Evolutionary conservation across 1,140 invertebrate genomes (phyloP).

Genomic region (Drosophila gunungcola): DNA sequence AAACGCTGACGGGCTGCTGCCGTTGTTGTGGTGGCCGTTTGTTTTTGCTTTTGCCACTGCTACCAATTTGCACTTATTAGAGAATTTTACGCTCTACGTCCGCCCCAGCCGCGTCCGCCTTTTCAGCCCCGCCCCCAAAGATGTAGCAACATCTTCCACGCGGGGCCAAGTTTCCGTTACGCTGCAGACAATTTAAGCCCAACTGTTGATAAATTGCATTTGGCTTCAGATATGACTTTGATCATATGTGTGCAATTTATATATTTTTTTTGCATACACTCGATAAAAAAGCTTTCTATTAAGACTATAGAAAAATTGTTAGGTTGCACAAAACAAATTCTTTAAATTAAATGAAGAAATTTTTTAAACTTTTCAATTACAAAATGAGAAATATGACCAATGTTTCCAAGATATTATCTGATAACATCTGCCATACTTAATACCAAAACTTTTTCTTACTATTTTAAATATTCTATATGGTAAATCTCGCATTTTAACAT

Average conservation of each 20-base stretch:
- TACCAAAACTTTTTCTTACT: too few species aligned
- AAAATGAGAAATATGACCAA: too few species aligned
- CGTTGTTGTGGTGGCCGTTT: constrained; percentile 1
- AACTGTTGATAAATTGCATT: constrained; percentile 82
- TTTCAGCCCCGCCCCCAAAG: neutral
- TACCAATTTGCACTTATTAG: constrained; percentile 77
- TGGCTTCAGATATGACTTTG: constrained; percentile 65
- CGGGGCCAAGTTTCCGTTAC: constrained; percentile 67
- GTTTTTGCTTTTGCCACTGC: constrained; percentile 22
- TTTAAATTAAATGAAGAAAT: too few species aligned
- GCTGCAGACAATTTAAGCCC: constrained; percentile 81
- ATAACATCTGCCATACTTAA: too few species aligned
- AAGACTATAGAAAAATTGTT: too few species aligned
- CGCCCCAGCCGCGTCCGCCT: constrained; percentile 4
- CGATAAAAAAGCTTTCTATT: neutral
- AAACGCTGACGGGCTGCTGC: constrained; percentile 19
- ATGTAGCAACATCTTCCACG: constrained; percentile 50
- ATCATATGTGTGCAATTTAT: constrained; percentile 16
- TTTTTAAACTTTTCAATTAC: too few species aligned
- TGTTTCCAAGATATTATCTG: too few species aligned
- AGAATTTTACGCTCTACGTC: constrained; percentile 62
- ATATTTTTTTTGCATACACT: constrained; percentile 23
- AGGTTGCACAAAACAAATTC: too few species aligned
- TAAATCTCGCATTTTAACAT: too few species aligned
- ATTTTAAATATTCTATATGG: too few species aligned